phyloP scores from a whole-genome alignment of 2,113 vertebrate genomes.

The Ochotona curzoniae region DNA sequence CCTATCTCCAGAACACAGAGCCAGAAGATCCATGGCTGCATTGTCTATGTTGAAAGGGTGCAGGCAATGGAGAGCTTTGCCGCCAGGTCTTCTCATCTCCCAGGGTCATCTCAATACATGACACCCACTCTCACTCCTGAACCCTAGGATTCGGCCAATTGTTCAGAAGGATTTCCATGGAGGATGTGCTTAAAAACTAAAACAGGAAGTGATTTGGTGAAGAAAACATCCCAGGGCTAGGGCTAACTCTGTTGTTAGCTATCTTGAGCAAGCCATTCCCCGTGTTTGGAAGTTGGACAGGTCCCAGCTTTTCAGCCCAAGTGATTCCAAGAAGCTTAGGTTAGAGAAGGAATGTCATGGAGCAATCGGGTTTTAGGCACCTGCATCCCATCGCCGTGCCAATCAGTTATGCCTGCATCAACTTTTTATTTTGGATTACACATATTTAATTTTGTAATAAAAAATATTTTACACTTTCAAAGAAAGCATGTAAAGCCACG shows the following conservation, averaged over 20 bases:
- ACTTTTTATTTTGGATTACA: slow-evolving; percentile 7
- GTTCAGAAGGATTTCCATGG: background rate
- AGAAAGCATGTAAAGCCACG: background rate
- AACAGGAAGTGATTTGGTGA: background rate
- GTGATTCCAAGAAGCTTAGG: background rate
- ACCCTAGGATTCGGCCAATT: background rate
- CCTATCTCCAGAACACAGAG: background rate
- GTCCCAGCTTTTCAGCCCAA: background rate
- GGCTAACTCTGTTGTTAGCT: background rate
- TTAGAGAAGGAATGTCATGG: background rate
- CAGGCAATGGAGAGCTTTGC: background rate
- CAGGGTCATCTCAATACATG: background rate
- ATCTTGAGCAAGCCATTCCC: background rate
- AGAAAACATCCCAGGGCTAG: background rate
- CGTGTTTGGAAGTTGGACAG: background rate
- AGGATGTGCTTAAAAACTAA: background rate
- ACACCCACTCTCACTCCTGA: background rate
- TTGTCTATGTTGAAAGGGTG: background rate
- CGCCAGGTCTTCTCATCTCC: background rate
- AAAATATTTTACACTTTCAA: background rate
- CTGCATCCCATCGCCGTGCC: background rate
- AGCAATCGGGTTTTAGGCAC: background rate
- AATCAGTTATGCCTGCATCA: background rate
- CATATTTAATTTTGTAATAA: background rate
- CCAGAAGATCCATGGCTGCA: background rate